A percentile compares a stretch with the other conserved stretches of the same genome.
Conservation (phyloP, 2,113 vertebrate genomes). For the Turnix velox region DNA sequence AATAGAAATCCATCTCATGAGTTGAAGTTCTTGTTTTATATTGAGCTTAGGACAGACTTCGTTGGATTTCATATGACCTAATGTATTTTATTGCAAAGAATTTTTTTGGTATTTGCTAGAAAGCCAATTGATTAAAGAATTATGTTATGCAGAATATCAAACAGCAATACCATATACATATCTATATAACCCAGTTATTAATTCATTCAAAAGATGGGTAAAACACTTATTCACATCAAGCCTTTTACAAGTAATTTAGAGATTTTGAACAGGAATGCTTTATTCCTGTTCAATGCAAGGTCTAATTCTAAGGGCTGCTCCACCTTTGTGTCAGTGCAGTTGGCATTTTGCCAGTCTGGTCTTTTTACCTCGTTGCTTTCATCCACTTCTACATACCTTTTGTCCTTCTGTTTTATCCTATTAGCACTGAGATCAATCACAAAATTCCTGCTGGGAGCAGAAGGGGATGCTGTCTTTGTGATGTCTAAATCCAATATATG, state of each 20-base stretch:
- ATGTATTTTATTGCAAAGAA: not conserved
- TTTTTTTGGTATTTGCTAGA: conserved; percentile 3
- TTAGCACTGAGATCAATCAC: conserved; percentile 18
- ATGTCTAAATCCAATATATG: conserved; percentile 9
- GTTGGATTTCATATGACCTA: not conserved
- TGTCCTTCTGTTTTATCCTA: conserved; percentile 24
- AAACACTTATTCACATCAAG: not conserved
- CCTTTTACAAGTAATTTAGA: not conserved
- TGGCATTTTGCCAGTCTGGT: not conserved
- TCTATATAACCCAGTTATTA: not conserved
- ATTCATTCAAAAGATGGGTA: not conserved
- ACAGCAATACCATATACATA: not conserved
- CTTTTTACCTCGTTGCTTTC: not conserved
- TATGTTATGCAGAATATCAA: not conserved
- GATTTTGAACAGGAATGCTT: not conserved
- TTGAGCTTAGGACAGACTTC: not conserved
- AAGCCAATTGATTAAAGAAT: not conserved
- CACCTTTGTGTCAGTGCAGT: not conserved
- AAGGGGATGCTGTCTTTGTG: not conserved
- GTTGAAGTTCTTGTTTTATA: not conserved
- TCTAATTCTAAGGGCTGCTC: not conserved
- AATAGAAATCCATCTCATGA: not conserved
- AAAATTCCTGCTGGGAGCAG: conserved; percentile 19
- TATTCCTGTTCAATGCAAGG: not conserved
- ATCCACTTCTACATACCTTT: not conserved